phyloP scores from a whole-genome alignment of 2,113 vertebrate genomes.

The Semicossyphus pulcher region DNA sequence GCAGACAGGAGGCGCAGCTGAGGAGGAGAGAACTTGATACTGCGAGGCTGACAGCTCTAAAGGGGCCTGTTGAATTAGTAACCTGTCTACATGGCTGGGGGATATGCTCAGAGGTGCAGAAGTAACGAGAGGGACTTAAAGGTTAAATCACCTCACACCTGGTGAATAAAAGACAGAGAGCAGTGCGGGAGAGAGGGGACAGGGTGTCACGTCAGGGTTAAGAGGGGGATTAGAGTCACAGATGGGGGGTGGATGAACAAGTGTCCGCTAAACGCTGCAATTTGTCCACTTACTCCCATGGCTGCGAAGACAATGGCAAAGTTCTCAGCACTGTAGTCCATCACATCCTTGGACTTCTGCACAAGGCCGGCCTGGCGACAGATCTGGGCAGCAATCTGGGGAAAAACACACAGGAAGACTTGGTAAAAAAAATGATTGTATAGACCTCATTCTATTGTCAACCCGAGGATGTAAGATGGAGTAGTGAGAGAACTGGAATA shows the following conservation, averaged over 20 bases:
- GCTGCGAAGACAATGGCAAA: conserved; percentile 89
- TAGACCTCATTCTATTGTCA: no score
- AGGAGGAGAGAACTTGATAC: conserved; percentile 71
- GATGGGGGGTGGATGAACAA: conserved; percentile 9
- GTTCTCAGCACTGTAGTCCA: conserved; percentile 87
- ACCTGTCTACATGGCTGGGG: conserved; percentile 50
- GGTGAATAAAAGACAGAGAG: conserved; percentile 68
- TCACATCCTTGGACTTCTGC: conserved; percentile 86
- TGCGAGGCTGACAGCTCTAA: conserved; percentile 34
- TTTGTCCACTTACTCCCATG: conserved; percentile 83
- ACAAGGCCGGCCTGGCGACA: conserved; percentile 88
- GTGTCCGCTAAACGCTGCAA: neutral
- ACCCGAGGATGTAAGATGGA: no score
- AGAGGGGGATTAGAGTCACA: conserved; percentile 64
- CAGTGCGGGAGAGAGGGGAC: conserved; percentile 33
- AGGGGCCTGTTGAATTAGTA: conserved; percentile 72
- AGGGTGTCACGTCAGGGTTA: conserved; percentile 69
- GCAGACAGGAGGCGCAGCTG: conserved; percentile 63
- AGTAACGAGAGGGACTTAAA: conserved; percentile 75
- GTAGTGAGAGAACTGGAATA: no score
- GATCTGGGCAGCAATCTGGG: conserved; percentile 88
- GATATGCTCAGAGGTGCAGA: conserved; percentile 74
- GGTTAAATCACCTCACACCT: conserved; percentile 77
- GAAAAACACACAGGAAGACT: neutral
- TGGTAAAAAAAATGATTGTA: no score